phyloP scores from a whole-genome alignment of 2,888 invertebrate species.

The Cynaeus angustus region DNA sequence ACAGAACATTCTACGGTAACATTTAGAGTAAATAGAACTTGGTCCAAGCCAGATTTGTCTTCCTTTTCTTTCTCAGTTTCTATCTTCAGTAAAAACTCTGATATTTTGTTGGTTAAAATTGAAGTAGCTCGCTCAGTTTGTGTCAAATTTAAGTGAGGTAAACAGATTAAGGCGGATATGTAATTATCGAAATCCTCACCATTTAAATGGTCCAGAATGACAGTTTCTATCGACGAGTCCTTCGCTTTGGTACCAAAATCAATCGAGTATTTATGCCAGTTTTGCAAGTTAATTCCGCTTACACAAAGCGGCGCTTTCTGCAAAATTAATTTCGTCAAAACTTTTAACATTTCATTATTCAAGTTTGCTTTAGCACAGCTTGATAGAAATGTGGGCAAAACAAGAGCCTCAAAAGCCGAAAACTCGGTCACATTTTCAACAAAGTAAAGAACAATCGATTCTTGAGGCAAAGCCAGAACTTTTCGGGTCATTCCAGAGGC shows the following conservation, averaged over 20 bases:
- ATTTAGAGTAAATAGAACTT: slow-evolving; percentile 74
- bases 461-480: slow-evolving; percentile 75
- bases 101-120: slow-evolving; percentile 59
- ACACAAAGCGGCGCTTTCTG: slow-evolving; percentile 79
- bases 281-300: slow-evolving; percentile 75
- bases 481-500: slow-evolving; percentile 81
- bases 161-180: slow-evolving; percentile 73
- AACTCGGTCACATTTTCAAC: slow-evolving; percentile 79
- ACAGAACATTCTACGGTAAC: slow-evolving; percentile 76
- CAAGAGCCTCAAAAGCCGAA: slow-evolving; percentile 82
- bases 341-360: slow-evolving; percentile 74
- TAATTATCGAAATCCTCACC: slow-evolving; percentile 67
- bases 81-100: slow-evolving; percentile 56
- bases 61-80: slow-evolving; percentile 6
- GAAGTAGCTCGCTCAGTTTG: slow-evolving; percentile 49
- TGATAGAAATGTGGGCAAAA: slow-evolving; percentile 80
- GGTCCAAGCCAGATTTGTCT: slow-evolving; percentile 47
- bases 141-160: slow-evolving; percentile 73
- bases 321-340: slow-evolving; percentile 79
- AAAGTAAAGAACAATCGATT: slow-evolving; percentile 77
- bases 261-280: slow-evolving; percentile 81
- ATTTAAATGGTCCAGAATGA: slow-evolving; percentile 63
- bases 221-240: slow-evolving; percentile 69
- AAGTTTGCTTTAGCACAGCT: slow-evolving; percentile 75
- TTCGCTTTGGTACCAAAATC: slow-evolving; percentile 73